Evolutionary conservation across 2,113 vertebrate genomes (phyloP).

Genomic region (Cochlearius cochlearius): DNA sequence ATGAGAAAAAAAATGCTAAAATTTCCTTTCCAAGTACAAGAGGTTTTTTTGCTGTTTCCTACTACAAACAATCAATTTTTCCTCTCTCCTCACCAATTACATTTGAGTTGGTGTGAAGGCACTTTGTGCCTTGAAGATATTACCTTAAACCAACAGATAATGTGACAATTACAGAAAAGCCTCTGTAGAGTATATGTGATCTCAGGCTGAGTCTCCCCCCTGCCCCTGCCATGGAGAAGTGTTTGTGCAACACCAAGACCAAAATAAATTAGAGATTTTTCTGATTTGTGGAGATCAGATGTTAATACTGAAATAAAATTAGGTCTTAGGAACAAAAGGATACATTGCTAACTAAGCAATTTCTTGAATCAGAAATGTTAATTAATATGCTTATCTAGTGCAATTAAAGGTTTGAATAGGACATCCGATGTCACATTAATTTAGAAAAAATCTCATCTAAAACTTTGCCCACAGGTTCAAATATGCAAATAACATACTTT

Average conservation of each 20-base stretch:
- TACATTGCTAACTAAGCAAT: not conserved
- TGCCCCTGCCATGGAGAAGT: fast-evolving
- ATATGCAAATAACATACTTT: not conserved
- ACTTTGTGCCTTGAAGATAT: not conserved
- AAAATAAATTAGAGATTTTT: not conserved
- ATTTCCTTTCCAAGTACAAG: not conserved
- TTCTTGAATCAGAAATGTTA: not conserved
- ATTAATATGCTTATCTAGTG: not conserved
- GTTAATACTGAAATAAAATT: not conserved
- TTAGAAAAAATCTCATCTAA: not conserved
- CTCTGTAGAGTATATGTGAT: not conserved
- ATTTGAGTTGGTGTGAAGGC: not conserved
- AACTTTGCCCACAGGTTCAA: not conserved
- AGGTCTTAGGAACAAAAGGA: not conserved
- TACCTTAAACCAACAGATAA: not conserved
- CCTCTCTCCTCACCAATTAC: not conserved
- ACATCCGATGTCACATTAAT: not conserved
- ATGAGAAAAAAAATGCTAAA: not conserved
- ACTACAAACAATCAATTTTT: not conserved
- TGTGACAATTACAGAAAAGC: not conserved
- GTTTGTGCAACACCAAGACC: not conserved
- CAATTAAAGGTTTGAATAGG: not conserved
- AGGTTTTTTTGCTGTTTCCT: not conserved
- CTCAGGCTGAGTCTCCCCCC: not conserved
- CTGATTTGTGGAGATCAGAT: not conserved